Base-by-base conservation (phyloP, 2,113 vertebrate genomes). In the Solea solea region DNA sequence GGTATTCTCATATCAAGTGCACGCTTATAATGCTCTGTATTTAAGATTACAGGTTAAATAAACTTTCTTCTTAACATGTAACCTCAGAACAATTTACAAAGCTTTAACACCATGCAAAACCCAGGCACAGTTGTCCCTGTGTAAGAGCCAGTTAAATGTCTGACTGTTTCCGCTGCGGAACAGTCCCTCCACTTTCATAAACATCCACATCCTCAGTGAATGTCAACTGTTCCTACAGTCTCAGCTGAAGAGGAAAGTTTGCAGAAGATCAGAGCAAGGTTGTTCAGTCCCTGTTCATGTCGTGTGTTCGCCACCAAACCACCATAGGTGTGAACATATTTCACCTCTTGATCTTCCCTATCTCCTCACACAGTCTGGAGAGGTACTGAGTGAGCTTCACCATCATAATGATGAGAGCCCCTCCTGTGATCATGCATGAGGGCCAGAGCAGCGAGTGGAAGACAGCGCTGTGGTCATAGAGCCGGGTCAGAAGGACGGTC, bases 371-470 rank as follows among this genome's bases (percentile, higher is more conserved):
- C 78, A 98, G 93, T 52, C 96, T 93, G 70, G 97, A 97, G 75
- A 98, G 95, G 87, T 98, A 97, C 16, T 98, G 96, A 13, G 96
- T 97, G 86, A 98, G 94, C 87, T 96, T 98, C 55, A 98, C 97
- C 96, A 98, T 95, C 14, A 96, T 83, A 0, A 98, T 94, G 21
- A 98, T 97, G 50, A 92, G 94, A 2, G 94, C 85, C 0, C 96
- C 96, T 0, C 95, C 96, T 0, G 90, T 82, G 86, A 97, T 95
- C 93, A 95, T 94, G 82, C 95, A 97, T 0, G 96, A 96, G 50
- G 97, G 96, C 96, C 96, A 99, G 84, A 98, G 94, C 79, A 98
- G 92, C 0, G 95, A 95, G 77, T 95, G 95, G 88, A 97, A 94
- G 80, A 97, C 81, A 28, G 95, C 90, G 0, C 92, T 92, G 85